phyloP scores from a whole-genome alignment of 2,888 invertebrate genomes.

The Eupeodes latifasciatus region DNA sequence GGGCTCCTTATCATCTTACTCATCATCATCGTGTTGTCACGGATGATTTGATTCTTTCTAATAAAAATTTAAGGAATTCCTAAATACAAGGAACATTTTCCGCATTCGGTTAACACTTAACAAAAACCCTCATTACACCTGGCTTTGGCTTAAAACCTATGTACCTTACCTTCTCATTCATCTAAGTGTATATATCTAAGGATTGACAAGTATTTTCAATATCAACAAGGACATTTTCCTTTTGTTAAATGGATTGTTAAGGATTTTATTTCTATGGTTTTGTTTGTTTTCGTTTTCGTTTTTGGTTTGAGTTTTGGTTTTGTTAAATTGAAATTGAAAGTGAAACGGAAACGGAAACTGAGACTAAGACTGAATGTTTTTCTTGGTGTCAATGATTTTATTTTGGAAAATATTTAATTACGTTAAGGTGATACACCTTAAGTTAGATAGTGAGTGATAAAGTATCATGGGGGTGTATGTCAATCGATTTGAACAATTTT shows the following conservation, averaged over 20 bases:
- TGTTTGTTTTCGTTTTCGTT: neutral
- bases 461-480: neutral
- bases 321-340: no score
- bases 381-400: neutral
- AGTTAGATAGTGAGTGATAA: neutral
- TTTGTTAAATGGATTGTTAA: slow-evolving; percentile 22
- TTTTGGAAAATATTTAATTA: slow-evolving; percentile 49
- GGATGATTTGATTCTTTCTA: slow-evolving; percentile 18
- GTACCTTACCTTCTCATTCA: no score
- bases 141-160: neutral
- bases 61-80: slow-evolving; percentile 35
- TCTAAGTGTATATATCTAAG: neutral
- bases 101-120: slow-evolving; percentile 13
- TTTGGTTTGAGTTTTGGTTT: neutral
- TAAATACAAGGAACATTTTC: neutral
- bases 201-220: slow-evolving; percentile 31
- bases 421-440: slow-evolving; percentile 22
- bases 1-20: neutral
- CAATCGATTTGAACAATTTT: neutral
- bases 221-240: slow-evolving; percentile 10
- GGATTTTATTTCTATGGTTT: neutral
- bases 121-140: slow-evolving; percentile 32
- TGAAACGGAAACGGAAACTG: no score
- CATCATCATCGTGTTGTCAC: neutral
- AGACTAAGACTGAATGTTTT: neutral